Conservation (phyloP, 35 echinoderm and acorn worm genomes). For the Ophiothrix spiculata region DNA sequence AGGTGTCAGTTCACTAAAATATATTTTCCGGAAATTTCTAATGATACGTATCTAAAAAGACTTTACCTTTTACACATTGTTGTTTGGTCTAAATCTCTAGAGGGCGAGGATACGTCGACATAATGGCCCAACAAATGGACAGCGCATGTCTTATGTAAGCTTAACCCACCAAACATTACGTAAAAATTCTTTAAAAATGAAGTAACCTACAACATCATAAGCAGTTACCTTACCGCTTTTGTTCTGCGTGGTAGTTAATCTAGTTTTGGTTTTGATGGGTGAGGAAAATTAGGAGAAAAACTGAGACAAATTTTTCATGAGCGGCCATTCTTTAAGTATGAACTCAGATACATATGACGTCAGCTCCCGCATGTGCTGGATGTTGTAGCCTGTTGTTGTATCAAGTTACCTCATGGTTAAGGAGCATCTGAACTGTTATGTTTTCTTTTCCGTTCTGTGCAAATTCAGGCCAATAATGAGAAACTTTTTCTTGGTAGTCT, state of each 20-base stretch:
- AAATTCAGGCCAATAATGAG: conserved; percentile 85
- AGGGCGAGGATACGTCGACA: too few relatives aligned
- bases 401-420: conserved; percentile 68
- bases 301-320: background rate
- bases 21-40: too few relatives aligned
- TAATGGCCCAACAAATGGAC: too few relatives aligned
- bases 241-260: background rate
- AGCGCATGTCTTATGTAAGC: too few relatives aligned
- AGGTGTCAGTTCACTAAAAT: too few relatives aligned
- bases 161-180: too few relatives aligned
- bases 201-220: background rate
- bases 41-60: too few relatives aligned
- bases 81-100: too few relatives aligned
- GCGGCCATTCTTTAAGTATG: too few relatives aligned
- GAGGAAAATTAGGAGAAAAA: background rate
- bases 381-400: background rate
- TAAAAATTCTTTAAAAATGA: too few relatives aligned
- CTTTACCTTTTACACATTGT: too few relatives aligned
- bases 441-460: conserved; percentile 80
- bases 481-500: conserved; percentile 64
- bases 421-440: conserved; percentile 50
- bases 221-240: background rate
- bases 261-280: too few relatives aligned
- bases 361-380: background rate
- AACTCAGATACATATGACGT: background rate